Evolutionary conservation across 1,140 invertebrate species (phyloP).

Genomic region (Gerris buenoi): DNA sequence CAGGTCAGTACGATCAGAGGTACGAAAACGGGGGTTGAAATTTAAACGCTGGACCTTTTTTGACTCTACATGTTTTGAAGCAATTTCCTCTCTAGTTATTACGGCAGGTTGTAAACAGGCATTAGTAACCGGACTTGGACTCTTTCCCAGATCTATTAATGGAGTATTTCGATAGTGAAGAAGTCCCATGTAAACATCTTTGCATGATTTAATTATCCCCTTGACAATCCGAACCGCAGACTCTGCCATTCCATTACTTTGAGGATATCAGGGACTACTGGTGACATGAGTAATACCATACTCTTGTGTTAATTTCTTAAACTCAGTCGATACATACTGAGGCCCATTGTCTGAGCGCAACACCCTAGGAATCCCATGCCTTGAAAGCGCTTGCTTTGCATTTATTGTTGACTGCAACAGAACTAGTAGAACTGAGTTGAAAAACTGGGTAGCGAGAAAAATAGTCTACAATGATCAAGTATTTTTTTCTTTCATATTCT

Average conservation of each 20-base stretch:
- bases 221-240: not conserved
- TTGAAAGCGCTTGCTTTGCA: not conserved
- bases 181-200: not conserved
- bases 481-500: not conserved
- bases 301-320: not conserved
- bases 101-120: not conserved
- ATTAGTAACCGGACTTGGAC: not conserved
- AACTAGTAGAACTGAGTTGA: not conserved
- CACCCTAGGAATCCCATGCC: not conserved
- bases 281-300: not conserved
- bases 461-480: not conserved
- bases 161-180: not conserved
- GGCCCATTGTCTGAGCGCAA: not conserved
- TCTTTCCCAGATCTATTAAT: not conserved
- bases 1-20: not conserved
- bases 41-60: not conserved
- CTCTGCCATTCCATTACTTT: not conserved
- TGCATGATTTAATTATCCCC: not conserved
- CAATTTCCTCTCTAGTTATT: not conserved
- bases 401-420: not conserved
- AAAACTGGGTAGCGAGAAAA: not conserved
- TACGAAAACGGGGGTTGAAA: not conserved
- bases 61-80: not conserved
- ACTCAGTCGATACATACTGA: not conserved
- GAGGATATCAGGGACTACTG: not conserved